These are phyloP conservation scores for Spodoptera picta DNA, from an alignment of 2,888 invertebrate species.

Conservation along the genomic window DNA sequence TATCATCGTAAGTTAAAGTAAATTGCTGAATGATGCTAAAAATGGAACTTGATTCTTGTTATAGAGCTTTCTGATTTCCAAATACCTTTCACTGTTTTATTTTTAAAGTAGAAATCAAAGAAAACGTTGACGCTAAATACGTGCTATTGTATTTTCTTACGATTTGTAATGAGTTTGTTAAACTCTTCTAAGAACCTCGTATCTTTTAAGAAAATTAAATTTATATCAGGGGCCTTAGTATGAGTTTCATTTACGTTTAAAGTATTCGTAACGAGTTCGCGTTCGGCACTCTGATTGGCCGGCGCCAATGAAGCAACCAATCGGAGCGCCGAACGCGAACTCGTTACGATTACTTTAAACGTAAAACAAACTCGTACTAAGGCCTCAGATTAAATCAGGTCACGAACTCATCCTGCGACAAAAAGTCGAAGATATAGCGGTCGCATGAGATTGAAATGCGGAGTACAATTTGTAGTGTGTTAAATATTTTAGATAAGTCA, in stretches of 20 bases:
- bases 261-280: too few species aligned
- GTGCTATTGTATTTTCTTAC: slow-evolving; percentile 25
- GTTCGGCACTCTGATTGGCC: too few species aligned
- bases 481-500: slow-evolving; percentile 15
- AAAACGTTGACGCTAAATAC: slow-evolving; percentile 20
- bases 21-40: slow-evolving; percentile 14
- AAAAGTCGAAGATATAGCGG: slow-evolving; percentile 28
- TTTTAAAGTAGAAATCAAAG: slow-evolving; percentile 26
- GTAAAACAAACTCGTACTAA: too few species aligned
- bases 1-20: neutral
- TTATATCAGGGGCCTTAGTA: too few species aligned
- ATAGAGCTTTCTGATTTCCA: slow-evolving; percentile 45
- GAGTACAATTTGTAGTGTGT: slow-evolving; percentile 5
- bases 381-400: slow-evolving; percentile 42
- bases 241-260: too few species aligned
- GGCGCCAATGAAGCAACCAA: too few species aligned
- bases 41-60: slow-evolving; percentile 45
- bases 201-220: slow-evolving; percentile 23
- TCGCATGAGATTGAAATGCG: slow-evolving; percentile 33
- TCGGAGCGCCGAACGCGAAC: too few species aligned
- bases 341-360: too few species aligned
- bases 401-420: slow-evolving; percentile 39
- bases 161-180: slow-evolving; percentile 24
- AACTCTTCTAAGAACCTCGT: slow-evolving; percentile 19
- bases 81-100: slow-evolving; percentile 49